Percentiles rank a stretch among this genome's conserved stretches.
Conservation (phyloP, 1,140 invertebrate species). For the Sycophaga agraensis region DNA sequence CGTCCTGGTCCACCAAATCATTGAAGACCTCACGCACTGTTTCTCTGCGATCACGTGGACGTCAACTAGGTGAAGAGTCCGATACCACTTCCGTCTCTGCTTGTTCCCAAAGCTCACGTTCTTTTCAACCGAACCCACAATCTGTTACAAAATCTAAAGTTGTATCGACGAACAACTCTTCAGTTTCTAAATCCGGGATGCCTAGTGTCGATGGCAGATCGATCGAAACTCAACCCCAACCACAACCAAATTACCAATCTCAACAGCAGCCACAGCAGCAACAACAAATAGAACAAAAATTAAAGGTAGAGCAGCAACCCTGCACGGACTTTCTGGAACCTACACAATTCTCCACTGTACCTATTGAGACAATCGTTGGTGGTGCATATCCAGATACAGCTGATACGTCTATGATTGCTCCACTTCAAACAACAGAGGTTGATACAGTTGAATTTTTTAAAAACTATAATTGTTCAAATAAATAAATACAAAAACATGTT, state of each 20-base stretch:
- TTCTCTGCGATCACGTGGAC: constrained; percentile 42
- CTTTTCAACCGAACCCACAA: constrained; percentile 8
- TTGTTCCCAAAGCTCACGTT: constrained; percentile 65
- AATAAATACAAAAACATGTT: no score
- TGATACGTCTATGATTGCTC: constrained; percentile 39
- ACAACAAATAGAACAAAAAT: constrained; percentile 32
- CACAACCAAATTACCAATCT: constrained; percentile 26
- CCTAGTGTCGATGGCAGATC: constrained; percentile 1
- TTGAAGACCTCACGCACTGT: constrained; percentile 43
- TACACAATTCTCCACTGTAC: constrained; percentile 64
- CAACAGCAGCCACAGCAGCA: constrained; percentile 33
- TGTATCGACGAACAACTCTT: constrained; percentile 30
- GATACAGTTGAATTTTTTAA: background rate
- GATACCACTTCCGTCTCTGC: constrained; percentile 69
- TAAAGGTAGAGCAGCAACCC: constrained; percentile 13
- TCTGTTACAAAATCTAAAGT: constrained; percentile 14
- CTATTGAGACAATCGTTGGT: constrained; percentile 62
- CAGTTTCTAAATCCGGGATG: constrained; percentile 28
- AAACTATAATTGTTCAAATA: background rate
- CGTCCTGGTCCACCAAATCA: constrained; percentile 54
- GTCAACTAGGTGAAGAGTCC: constrained; percentile 60
- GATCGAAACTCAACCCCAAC: constrained; percentile 23
- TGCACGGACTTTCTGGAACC: constrained; percentile 57
- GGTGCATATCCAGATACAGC: constrained; percentile 48
- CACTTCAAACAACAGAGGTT: constrained; percentile 42